phyloP scores from a whole-genome alignment of 2,113 vertebrate genomes.

The Steatornis caripensis region DNA sequence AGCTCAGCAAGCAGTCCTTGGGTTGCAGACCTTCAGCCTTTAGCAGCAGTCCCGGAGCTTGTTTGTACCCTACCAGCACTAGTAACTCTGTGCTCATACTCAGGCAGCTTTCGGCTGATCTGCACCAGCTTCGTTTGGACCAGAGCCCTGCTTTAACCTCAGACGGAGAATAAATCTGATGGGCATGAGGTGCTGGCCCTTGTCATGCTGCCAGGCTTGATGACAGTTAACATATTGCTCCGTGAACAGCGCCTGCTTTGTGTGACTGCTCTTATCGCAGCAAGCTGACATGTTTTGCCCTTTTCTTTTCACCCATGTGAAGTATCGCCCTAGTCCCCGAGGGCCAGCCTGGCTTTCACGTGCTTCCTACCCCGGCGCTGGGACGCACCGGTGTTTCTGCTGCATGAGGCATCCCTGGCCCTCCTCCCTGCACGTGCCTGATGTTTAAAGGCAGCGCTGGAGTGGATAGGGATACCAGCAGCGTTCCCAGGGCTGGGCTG shows the following conservation, averaged over 20 bases:
- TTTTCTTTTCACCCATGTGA: not conserved
- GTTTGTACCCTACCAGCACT: not conserved
- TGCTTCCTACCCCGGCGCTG: fast-evolving
- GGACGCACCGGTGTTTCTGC: fast-evolving
- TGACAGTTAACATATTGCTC: conserved; percentile 32
- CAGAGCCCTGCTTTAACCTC: not conserved
- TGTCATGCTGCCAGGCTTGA: not conserved
- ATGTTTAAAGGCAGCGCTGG: not conserved
- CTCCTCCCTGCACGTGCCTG: not conserved
- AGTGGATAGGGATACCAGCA: not conserved
- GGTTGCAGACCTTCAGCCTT: not conserved
- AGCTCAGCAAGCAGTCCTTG: not conserved
- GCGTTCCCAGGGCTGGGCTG: fast-evolving
- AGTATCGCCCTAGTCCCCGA: fast-evolving
- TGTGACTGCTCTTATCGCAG: not conserved
- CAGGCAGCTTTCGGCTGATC: not conserved
- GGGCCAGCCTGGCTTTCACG: not conserved
- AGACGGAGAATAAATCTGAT: conserved; percentile 17
- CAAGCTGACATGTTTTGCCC: not conserved
- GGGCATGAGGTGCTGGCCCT: not conserved
- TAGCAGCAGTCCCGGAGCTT: not conserved
- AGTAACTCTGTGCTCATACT: not conserved
- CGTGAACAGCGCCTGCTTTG: not conserved
- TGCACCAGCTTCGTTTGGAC: not conserved
- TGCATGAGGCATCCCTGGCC: not conserved